Base-by-base conservation (phyloP, 2,797 vertebrate species). In the Poeciliopsis gracilis region DNA sequence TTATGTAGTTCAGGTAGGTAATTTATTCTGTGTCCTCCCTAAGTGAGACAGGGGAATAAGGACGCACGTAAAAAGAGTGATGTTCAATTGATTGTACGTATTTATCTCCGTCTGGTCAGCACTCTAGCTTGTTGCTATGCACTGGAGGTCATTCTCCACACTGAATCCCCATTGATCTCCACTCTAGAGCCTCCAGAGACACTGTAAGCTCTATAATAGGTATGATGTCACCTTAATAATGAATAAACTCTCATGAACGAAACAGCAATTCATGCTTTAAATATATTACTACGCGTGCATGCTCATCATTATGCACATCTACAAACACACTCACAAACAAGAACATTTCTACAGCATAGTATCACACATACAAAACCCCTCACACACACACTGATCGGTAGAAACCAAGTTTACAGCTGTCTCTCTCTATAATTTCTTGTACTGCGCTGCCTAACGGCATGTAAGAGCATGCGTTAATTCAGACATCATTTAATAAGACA, bases 401-500 rank as follows among this genome's bases (percentile, higher is more conserved):
- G 77, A 95, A 95, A 96, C 91, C 79, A 83, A 92, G 93, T 96
- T 95, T 94, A 85, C 81, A 63, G 77, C 82, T 82, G 86, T 78
- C 84, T 89, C 79, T 80, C 73, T 85, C 86, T 88, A 87, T 96
- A 95, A 96, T 96, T 95, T 90, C 92, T 94, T 95, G 95, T 94
- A 92, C 90, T 88, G 90, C 72, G 80, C 85, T 91, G 94, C 79
- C 90, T 94, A 94, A 95, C 86, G 89, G 88, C 82, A 49, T 94
- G 94, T 92, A 94, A 95, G 95, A 95, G 93, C 94, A 93, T 87
- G 90, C 72, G 80, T 91, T 94, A 94, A 95, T 95, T 94, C 94
- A 88, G 91, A 94, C 93, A 93, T 96, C 95, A 96, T 96, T 96
- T 96, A 96, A 96, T 96, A 96, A 96, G 89, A 92, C 86, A 87